These are phyloP conservation scores for Cydia strobilella DNA, from an alignment of 1,140 invertebrate genomes.

Conservation along the genomic window DNA sequence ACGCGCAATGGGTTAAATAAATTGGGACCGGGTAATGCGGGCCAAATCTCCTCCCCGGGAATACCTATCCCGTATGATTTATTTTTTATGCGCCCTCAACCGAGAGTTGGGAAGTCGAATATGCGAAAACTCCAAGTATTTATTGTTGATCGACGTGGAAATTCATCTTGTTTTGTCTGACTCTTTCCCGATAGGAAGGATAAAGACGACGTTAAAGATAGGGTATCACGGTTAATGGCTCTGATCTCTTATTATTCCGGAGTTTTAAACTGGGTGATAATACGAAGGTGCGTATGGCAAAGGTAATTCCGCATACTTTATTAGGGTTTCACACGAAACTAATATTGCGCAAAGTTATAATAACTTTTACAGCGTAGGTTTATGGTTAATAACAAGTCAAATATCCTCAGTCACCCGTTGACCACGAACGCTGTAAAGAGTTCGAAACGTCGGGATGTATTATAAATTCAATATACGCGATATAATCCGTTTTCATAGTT, in stretches of 20 bases:
- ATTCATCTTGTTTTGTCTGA: slow-evolving; percentile 21
- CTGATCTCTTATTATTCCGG: slow-evolving; percentile 5
- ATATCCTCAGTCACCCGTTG: too few relatives aligned
- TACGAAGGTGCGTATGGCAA: not conserved
- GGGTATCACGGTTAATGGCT: slow-evolving; percentile 8
- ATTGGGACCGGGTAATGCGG: slow-evolving; percentile 30
- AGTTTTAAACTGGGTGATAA: slow-evolving; percentile 30
- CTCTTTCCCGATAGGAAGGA: not conserved
- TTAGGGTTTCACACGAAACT: slow-evolving; percentile 25
- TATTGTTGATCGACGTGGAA: slow-evolving; percentile 29
- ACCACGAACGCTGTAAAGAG: too few relatives aligned
- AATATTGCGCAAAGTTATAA: slow-evolving; percentile 25
- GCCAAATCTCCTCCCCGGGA: slow-evolving; percentile 24
- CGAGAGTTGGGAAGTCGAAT: slow-evolving; percentile 25
- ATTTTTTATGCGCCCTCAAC: slow-evolving; percentile 31
- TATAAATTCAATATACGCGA: too few relatives aligned
- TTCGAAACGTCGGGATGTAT: too few relatives aligned
- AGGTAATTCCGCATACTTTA: slow-evolving; percentile 17
- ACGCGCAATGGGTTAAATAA: slow-evolving; percentile 32
- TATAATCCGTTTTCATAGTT: too few relatives aligned
- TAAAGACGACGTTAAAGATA: not conserved
- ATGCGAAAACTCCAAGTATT: slow-evolving; percentile 27
- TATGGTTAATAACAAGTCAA: slow-evolving; percentile 5
- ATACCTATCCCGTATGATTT: slow-evolving; percentile 33
- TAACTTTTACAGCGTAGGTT: slow-evolving; percentile 4